phyloP scores from a whole-genome alignment of 2,113 vertebrate genomes.

The Gavialis gangeticus region DNA sequence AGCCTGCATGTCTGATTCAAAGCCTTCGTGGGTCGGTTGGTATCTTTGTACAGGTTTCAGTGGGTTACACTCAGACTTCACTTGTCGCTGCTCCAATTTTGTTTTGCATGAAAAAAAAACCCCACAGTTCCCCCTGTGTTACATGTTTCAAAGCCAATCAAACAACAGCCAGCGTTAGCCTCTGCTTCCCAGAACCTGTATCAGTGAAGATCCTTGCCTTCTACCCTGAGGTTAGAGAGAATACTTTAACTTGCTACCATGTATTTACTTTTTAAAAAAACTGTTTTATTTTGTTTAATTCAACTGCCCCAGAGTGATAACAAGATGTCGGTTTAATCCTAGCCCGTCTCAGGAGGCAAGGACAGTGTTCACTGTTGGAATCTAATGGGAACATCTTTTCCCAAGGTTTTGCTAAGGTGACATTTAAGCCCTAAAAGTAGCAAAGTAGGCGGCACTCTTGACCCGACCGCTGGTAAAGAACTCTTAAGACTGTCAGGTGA shows the following conservation, averaged over 20 bases:
- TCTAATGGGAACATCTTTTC: not conserved
- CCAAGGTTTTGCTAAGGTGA: not conserved
- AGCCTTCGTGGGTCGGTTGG: not conserved
- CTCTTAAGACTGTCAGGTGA: not conserved
- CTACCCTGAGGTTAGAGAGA: not conserved
- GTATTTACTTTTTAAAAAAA: not conserved
- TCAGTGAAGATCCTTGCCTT: not conserved
- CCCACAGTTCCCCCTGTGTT: no score
- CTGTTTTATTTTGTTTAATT: not conserved
- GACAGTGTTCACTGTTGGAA: not conserved
- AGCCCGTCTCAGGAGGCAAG: not conserved
- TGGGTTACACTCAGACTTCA: not conserved
- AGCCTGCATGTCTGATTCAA: no score
- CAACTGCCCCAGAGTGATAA: not conserved
- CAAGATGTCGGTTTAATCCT: not conserved
- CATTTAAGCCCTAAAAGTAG: not conserved
- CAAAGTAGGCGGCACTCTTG: not conserved
- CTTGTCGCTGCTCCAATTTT: not conserved
- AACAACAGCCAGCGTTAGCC: no score
- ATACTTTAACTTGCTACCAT: not conserved
- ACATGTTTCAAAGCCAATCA: no score
- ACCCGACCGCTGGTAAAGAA: fast-evolving
- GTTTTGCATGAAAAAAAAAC: not conserved
- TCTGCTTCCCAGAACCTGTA: not conserved
- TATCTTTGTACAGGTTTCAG: not conserved